phyloP scores from a whole-genome alignment of 2,113 vertebrate genomes.

The Hystrix cristata region DNA sequence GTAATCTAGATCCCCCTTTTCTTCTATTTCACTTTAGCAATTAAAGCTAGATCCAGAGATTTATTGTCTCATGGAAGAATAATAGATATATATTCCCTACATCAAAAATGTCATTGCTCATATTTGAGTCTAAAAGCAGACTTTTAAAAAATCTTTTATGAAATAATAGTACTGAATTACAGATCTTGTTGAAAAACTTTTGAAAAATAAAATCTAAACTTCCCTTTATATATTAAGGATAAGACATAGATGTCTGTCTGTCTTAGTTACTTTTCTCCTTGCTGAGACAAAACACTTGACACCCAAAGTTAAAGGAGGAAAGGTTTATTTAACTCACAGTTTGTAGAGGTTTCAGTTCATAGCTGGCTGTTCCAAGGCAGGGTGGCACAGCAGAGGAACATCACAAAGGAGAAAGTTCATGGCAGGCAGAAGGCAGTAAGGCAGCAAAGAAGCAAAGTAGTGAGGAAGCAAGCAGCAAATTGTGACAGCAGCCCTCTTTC shows the following conservation, averaged over 20 bases:
- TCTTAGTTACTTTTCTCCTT: background rate
- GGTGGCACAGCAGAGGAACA: too few species aligned
- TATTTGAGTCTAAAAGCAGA: slow-evolving; percentile 25
- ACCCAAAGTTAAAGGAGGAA: background rate
- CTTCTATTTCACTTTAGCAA: background rate
- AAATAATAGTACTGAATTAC: background rate
- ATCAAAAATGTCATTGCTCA: slow-evolving; percentile 30
- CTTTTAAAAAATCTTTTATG: background rate
- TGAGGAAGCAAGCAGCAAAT: background rate
- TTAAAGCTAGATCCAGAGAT: background rate
- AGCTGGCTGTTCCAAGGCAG: too few species aligned
- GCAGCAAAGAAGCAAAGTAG: background rate
- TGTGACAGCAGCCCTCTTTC: background rate
- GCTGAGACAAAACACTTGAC: background rate
- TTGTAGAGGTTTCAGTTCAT: background rate
- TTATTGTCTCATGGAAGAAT: background rate
- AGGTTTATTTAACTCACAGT: background rate
- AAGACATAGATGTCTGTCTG: background rate
- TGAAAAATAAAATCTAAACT: background rate
- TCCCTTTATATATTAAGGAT: background rate
- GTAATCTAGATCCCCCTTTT: background rate
- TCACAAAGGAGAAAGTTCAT: too few species aligned
- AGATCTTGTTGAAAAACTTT: background rate
- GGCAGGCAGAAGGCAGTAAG: too few species aligned
- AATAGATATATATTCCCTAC: background rate